Base-by-base conservation (phyloP, 2,888 invertebrate species). In the Anorthoa munda region DNA sequence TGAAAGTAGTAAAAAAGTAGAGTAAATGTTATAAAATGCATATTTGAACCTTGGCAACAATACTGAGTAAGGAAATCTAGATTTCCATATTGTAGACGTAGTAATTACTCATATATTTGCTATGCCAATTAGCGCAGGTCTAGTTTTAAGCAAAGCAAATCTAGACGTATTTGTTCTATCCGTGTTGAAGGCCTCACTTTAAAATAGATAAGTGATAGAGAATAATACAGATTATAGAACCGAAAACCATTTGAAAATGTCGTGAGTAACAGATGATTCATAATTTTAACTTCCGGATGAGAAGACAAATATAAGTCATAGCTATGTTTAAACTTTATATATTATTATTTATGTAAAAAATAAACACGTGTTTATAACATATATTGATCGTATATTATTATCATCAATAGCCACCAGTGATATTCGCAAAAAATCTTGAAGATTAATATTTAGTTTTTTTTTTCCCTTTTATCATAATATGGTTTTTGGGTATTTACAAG, bases 201-300 rank as follows among this genome's bases (percentile, higher is more conserved):
- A 39, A 18, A 66, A 53, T 59, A 11, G 31, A 26, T 26, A 18
- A 18, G 18, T 23, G 3, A 46, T 21, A 17, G n/a, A 21, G 9
- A 59, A 21, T 50, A 45, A 56, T 61, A 50, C 63, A 56, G 21
- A 56, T 39, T 39, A 18, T 12, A 31, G n/a, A 71, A 74, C 23
- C 23, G 53, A 72, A 53, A 72, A 65, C 9, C 39, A 65, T 17
- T 50, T 50, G 12, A 46, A 18, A n/a, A 4, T 26, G 12, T 17
- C 18, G 18, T 55, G 50, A 66, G 18, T 45, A 23, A 72, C 23
- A 26, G 70, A 31, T 77, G 51, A 83, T 72, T 77, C 64, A 53
- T 48, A 53, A 48, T 66, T 23, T 39, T 18, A 66, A 60, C 58
- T 72, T 50, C 71, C 71, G 72, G 77, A 83, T 75, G 48, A 69